Conservation (phyloP, 2,797 vertebrate genomes). For the Decapterus maruadsi region DNA sequence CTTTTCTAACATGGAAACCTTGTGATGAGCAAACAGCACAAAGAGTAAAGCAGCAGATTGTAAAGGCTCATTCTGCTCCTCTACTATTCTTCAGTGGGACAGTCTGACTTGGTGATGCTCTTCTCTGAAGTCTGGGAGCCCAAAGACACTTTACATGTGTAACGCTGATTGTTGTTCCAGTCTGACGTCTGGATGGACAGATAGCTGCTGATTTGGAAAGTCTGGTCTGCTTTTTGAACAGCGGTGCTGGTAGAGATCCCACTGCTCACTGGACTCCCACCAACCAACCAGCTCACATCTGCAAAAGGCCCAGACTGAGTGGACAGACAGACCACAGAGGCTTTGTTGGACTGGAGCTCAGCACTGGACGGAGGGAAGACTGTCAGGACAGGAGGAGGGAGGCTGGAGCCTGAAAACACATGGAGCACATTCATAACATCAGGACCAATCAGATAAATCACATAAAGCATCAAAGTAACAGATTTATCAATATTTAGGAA, state of each 20-base stretch:
- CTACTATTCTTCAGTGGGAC: conserved; percentile 41
- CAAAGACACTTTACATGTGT: conserved; percentile 69
- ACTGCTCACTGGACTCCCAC: conserved; percentile 62
- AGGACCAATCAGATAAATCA: not conserved
- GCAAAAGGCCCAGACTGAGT: conserved; percentile 63
- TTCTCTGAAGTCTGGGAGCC: conserved; percentile 61
- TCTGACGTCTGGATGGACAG: conserved; percentile 65
- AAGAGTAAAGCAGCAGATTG: conserved; percentile 23
- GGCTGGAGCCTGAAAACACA: conserved; percentile 52
- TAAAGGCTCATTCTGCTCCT: conserved; percentile 29
- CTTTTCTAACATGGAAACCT: conserved; percentile 11
- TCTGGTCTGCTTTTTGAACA: conserved; percentile 65
- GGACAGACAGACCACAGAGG: conserved; percentile 74
- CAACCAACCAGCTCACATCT: conserved; percentile 73
- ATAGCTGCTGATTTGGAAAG: conserved; percentile 77
- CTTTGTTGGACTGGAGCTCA: conserved; percentile 68
- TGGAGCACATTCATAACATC: not conserved
- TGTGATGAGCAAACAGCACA: conserved; percentile 36
- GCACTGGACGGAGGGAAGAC: conserved; percentile 76
- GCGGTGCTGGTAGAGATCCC: conserved; percentile 70
- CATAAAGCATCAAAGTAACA: not conserved
- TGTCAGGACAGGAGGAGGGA: conserved; percentile 70
- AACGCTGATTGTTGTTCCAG: conserved; percentile 59
- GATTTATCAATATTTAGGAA: no score
- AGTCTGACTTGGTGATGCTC: conserved; percentile 60